phyloP scores from a whole-genome alignment of 2,888 invertebrate species.

The Nomada fucata region DNA sequence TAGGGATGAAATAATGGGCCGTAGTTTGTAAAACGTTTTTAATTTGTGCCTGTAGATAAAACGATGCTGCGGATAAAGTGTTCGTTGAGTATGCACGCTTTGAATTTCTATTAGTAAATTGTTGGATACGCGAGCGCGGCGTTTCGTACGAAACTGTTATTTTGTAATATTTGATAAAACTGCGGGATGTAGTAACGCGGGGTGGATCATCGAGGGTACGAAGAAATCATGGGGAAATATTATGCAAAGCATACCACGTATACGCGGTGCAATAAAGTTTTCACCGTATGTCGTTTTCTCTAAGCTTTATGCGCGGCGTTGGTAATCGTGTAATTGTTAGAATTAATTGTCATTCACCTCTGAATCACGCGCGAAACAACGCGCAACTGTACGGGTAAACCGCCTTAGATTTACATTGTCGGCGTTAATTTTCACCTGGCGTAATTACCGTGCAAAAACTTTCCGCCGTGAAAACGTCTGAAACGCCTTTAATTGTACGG shows the following conservation, averaged over 20 bases:
- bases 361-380: slow-evolving; percentile 23
- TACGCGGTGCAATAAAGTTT: neutral
- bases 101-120: neutral
- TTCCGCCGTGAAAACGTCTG: slow-evolving; percentile 14
- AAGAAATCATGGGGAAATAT: no score
- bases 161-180: no score
- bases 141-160: no score
- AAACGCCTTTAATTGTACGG: slow-evolving; percentile 47
- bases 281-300: neutral
- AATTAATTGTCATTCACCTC: slow-evolving; percentile 20
- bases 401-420: slow-evolving; percentile 32
- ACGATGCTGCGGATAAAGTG: neutral
- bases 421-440: slow-evolving; percentile 35
- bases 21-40: slow-evolving; percentile 19
- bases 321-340: slow-evolving; percentile 7
- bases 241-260: no score
- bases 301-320: neutral
- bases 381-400: slow-evolving; percentile 7
- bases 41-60: slow-evolving; percentile 13
- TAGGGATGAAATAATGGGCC: slow-evolving; percentile 18
- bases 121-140: neutral
- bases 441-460: slow-evolving; percentile 46
- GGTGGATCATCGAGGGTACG: no score
- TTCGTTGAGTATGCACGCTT: neutral
- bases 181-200: no score